Base-by-base conservation (phyloP, 2,113 vertebrate genomes). In the Ciconia boyciana region DNA sequence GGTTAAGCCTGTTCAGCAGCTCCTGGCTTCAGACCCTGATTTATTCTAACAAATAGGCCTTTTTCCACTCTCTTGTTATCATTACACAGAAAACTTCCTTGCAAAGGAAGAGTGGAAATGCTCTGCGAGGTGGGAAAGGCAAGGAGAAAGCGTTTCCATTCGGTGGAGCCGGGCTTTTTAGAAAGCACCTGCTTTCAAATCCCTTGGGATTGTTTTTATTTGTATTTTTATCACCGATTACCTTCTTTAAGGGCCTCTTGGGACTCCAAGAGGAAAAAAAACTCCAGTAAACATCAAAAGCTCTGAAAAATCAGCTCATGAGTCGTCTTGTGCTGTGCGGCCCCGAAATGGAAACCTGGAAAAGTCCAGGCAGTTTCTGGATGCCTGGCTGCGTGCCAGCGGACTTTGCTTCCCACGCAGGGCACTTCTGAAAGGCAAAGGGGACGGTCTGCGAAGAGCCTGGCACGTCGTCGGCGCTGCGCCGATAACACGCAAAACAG, bases 311-410 rank as follows among this genome's bases (percentile, higher is more conserved):
- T 29, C 3, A 0, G 7, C 32, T 57, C 51, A 0, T 1, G 58
- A 7, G 22, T 76, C 3, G 0, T 51, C 44, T 55, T 13, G 11
- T 0, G 3, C 20, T 3, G 32, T 8, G 48, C 6, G 2, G 57
- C 52, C n/a, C 46, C 1, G 3, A 32, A 48, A 62, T 25, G 48
- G 61, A 51, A 49, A 66, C 48, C 17, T 20, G 61, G 58, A 39
- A 8, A 41, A 54, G 34, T 13, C 0, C 4, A 31, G 61, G 48
- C 5, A 1, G 26, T 14, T 46, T 28, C 39, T 65, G 65, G 49
- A 10, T 21, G 34, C 28, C 64, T 66, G 84, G 71, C 71, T 6
- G 15, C 0, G 3, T 7, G 55, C 64, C 71, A 66, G 18, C 1
- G 10, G 76, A 25, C 68, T 55, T 61, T 26, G 71, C 71, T 88